Evolutionary conservation across 2,113 vertebrate species (phyloP).

Genomic region (Varanus salvator): DNA sequence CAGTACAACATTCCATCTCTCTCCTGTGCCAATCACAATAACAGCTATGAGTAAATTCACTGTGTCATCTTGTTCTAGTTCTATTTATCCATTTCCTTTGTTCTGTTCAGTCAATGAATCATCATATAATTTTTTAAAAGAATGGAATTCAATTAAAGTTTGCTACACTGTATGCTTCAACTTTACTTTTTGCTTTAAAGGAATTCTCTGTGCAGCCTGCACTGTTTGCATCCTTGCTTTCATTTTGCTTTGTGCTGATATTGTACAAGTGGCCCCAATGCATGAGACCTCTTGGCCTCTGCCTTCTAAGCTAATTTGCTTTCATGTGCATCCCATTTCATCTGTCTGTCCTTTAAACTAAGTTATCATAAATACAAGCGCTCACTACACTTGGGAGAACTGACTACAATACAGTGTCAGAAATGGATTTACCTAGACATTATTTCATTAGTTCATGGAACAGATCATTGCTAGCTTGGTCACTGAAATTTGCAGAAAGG

Average conservation of each 20-base stretch:
- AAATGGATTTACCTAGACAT: conserved; percentile 44
- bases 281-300: background rate
- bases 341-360: conserved; percentile 33
- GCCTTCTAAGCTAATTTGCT: background rate
- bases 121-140: background rate
- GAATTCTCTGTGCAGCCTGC: background rate
- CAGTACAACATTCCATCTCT: background rate
- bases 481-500: background rate
- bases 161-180: background rate
- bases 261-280: background rate
- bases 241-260: background rate
- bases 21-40: background rate
- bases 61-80: background rate
- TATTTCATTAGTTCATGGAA: background rate
- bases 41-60: background rate
- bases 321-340: conserved; percentile 8
- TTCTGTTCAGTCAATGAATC: background rate
- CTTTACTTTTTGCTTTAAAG: background rate
- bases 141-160: background rate
- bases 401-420: background rate
- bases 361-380: conserved; percentile 48
- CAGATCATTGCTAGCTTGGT: background rate
- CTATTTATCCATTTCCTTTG: background rate
- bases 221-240: background rate
- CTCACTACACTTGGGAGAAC: conserved; percentile 31